phyloP scores from a whole-genome alignment of 92 coral and sea anemone species.

The Pocillopora grandis region DNA sequence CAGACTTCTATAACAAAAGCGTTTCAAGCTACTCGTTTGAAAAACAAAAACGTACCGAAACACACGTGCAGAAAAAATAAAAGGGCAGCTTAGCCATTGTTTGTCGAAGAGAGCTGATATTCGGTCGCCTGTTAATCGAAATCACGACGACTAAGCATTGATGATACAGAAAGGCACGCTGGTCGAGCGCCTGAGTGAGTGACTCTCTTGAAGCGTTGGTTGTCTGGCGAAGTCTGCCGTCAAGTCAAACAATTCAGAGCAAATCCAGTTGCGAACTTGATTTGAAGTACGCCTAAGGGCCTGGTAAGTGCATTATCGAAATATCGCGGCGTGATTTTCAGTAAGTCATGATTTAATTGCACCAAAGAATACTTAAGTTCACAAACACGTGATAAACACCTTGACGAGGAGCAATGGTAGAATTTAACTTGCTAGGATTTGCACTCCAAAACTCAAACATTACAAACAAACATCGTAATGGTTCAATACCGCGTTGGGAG shows the following conservation, averaged over 20 bases:
- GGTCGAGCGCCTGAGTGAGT: too few relatives aligned
- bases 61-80: background rate
- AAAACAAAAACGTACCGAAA: background rate
- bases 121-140: background rate
- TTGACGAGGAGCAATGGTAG: too few relatives aligned
- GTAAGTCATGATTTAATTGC: background rate
- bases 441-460: too few relatives aligned
- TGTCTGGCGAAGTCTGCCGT: background rate
- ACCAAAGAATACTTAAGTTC: too few relatives aligned
- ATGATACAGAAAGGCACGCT: background rate
- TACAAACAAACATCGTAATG: too few relatives aligned
- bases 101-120: background rate
- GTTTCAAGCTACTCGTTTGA: background rate
- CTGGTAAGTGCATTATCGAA: background rate
- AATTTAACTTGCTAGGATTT: too few relatives aligned
- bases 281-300: background rate
- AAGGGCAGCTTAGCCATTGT: constrained; percentile 15
- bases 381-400: background rate
- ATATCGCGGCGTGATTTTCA: background rate
- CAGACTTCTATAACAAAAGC: background rate
- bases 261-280: background rate
- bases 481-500: background rate
- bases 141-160: background rate
- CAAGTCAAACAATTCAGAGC: background rate
- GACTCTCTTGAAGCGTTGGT: too few relatives aligned